phyloP scores from a whole-genome alignment of 2,113 vertebrate species.

The Pungitius pungitius region DNA sequence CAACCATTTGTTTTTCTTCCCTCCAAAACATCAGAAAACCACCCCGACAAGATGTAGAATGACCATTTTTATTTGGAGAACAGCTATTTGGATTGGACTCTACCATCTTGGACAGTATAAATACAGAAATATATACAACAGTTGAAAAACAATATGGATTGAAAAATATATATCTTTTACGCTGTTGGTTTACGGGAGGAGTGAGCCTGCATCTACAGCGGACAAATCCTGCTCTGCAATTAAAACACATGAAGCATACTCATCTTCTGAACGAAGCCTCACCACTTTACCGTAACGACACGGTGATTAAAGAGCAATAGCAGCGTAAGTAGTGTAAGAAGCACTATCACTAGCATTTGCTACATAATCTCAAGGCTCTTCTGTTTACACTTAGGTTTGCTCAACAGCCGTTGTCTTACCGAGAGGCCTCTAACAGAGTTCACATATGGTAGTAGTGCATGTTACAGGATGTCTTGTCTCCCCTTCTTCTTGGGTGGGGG shows the following conservation, averaged over 20 bases:
- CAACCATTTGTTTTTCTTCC: not conserved
- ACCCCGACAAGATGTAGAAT: not conserved
- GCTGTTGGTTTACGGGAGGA: not conserved
- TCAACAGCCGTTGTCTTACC: constrained; percentile 30
- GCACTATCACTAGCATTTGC: constrained; percentile 18
- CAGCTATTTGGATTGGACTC: constrained; percentile 20
- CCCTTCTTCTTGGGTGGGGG: not conserved
- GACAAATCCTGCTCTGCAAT: constrained; percentile 9
- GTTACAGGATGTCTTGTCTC: constrained; percentile 1
- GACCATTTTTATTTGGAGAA: constrained; percentile 51
- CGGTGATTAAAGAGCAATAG: constrained; percentile 31
- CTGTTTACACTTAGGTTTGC: constrained; percentile 27
- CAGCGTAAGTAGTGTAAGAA: constrained; percentile 32
- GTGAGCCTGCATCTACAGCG: constrained; percentile 13
- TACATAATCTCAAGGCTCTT: constrained; percentile 54
- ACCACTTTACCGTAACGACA: constrained; percentile 24
- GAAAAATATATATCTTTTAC: constrained; percentile 39
- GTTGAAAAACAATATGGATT: constrained; percentile 53
- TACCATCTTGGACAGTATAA: constrained; percentile 46
- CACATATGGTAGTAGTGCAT: constrained; percentile 18
- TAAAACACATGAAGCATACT: constrained; percentile 21
- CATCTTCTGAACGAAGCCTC: constrained; percentile 22
- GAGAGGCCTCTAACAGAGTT: constrained; percentile 33
- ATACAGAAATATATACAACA: constrained; percentile 72
- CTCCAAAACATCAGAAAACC: constrained; percentile 3